Evolutionary conservation across 1,140 invertebrate genomes (phyloP), one percentile per base, ranked within the genome.

Genomic region (Gryon sp.): DNA sequence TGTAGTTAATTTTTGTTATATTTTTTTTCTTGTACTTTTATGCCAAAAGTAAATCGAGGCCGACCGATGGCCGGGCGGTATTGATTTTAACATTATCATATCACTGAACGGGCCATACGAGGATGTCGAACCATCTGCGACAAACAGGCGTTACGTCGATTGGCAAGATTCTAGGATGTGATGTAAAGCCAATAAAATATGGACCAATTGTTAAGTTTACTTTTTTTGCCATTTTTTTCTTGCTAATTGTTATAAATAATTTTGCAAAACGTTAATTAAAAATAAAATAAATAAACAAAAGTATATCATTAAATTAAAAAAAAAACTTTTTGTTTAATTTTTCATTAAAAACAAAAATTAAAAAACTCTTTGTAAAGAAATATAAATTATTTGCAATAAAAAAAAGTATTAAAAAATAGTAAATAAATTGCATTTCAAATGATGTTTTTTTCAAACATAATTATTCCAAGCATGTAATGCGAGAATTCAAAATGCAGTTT

Each of bases 1-100:
- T n/a, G n/a, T n/a, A n/a, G n/a, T n/a, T n/a, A n/a, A n/a, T 41
- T 19, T 41, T 11, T 41, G 16, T 43, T 12, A 3, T 43, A n/a
- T n/a, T n/a, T 24, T 24, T 12, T 52, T 43, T 65, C 18, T 1
- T 9, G 26, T 65, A 52, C 43, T 26, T 19, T 16, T 18, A 46
- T 34, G 18, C 46, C 14, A 11, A 15, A 26, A 14, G 15, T 16
- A 36, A 53, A 8, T 36, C 40, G 18, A 69, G 14, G 22, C 16
- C 26, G 36, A 26, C 26, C 32, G 30, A 62, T 53, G 50, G 18
- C 43, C 14, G 55, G 32, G 8, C 20, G 45, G 12, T 46, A 80
- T 72, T 48, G 48, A 80, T 75, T 74, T 77, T 74, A 34, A 75
- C 60, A 78, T 80, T 74, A 74, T 76, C 40, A 57, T 60, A 62